Percentiles rank a stretch among this genome's conserved stretches.
These are phyloP conservation scores for Icerya purchasi DNA, from an alignment of 2,888 invertebrate species.

Conservation along the genomic window DNA sequence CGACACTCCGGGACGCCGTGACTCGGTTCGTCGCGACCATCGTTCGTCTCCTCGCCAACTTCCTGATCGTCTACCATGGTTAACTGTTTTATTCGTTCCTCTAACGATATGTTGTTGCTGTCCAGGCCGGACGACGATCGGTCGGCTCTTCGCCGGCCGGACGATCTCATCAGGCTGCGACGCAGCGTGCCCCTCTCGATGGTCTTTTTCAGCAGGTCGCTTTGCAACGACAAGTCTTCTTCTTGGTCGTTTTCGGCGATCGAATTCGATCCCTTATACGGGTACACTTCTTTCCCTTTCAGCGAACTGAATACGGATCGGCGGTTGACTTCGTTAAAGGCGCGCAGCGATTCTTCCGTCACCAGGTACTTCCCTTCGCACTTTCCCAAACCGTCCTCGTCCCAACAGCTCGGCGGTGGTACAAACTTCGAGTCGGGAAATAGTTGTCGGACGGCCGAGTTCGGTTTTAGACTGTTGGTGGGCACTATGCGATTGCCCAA, in stretches of 20 bases:
- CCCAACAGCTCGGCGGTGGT: conserved; percentile 34
- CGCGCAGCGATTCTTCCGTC: conserved; percentile 52
- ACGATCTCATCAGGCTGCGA: conserved; percentile 49
- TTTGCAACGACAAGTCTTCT: conserved; percentile 21
- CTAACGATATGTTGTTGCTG: conserved; percentile 44
- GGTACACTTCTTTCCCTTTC: conserved; percentile 21
- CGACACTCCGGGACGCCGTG: not conserved
- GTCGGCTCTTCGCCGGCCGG: conserved; percentile 19
- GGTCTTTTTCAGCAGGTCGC: conserved; percentile 37
- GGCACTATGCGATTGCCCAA: conserved; percentile 33
- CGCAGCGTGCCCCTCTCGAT: conserved; percentile 65
- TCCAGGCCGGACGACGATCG: conserved; percentile 15
- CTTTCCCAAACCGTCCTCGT: conserved; percentile 20
- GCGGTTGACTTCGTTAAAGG: conserved; percentile 30
- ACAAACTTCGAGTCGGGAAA: conserved; percentile 43
- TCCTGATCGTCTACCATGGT: conserved; percentile 66
- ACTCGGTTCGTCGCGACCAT: conserved; percentile 1
- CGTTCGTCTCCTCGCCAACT: conserved; percentile 23
- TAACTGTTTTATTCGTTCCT: conserved; percentile 63
- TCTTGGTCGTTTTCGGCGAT: conserved; percentile 14
- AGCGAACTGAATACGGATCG: conserved; percentile 16
- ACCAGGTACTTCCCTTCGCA: conserved; percentile 32
- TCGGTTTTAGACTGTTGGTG: conserved; percentile 23
- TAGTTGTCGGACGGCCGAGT: conserved; percentile 64
- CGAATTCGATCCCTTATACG: conserved; percentile 13